phyloP scores from a whole-genome alignment of 2,113 vertebrate species.

The Erinaceus europaeus region DNA sequence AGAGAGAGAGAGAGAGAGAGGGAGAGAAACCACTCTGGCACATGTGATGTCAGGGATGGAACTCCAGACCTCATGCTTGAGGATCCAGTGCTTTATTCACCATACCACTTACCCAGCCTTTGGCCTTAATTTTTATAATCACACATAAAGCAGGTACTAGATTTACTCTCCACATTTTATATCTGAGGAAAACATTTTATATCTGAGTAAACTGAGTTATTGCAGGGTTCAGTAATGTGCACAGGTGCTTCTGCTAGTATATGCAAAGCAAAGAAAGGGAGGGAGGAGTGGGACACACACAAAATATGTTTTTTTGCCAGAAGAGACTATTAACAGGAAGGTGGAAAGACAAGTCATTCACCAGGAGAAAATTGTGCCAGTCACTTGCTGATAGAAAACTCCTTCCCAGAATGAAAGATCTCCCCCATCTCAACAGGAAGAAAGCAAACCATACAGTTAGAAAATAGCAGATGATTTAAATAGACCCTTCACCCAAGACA shows the following conservation, averaged over 20 bases:
- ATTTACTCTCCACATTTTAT: neutral
- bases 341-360: neutral
- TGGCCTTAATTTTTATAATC: neutral
- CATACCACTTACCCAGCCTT: too few relatives aligned
- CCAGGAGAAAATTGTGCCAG: neutral
- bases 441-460: neutral
- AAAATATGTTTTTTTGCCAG: neutral
- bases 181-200: neutral
- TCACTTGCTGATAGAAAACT: neutral
- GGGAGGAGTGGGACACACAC: neutral
- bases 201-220: neutral
- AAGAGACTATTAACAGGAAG: neutral
- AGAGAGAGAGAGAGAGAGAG: too few relatives aligned
- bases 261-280: neutral
- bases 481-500: neutral
- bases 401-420: neutral
- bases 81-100: too few relatives aligned
- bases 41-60: too few relatives aligned
- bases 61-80: too few relatives aligned
- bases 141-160: neutral
- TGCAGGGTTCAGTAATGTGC: neutral
- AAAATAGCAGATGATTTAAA: neutral
- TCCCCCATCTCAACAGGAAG: neutral
- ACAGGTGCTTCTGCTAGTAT: neutral
- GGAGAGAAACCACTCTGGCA: too few relatives aligned